These are phyloP conservation scores for Pogona vitticeps DNA, from an alignment of 2,113 vertebrate genomes.

Conservation along the genomic window DNA sequence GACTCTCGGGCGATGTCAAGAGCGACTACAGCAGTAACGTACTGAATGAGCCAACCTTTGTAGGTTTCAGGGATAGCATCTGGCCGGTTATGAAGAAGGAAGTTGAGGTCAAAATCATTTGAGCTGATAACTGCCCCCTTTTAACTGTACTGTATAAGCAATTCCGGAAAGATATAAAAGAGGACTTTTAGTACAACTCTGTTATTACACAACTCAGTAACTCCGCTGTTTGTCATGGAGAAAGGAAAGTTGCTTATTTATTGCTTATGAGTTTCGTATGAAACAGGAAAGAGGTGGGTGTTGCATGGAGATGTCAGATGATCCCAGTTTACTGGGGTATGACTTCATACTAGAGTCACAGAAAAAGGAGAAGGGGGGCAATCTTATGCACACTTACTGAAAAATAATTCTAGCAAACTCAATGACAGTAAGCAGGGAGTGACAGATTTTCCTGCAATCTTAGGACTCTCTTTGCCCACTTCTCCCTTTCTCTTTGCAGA, in stretches of 20 bases:
- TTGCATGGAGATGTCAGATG: not conserved
- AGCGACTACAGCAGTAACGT: not conserved
- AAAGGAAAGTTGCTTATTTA: not conserved
- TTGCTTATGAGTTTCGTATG: not conserved
- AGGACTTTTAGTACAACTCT: not conserved
- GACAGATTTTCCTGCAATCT: too few species aligned
- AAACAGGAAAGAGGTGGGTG: not conserved
- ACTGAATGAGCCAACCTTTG: not conserved
- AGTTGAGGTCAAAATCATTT: not conserved
- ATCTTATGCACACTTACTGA: not conserved
- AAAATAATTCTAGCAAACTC: not conserved
- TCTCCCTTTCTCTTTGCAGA: not conserved
- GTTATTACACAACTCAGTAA: not conserved
- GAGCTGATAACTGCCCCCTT: not conserved
- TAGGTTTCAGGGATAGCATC: not conserved
- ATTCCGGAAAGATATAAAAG: not conserved
- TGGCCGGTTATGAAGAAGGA: conserved; percentile 1
- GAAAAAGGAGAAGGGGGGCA: not conserved
- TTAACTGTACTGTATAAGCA: not conserved
- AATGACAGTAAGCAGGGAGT: not conserved
- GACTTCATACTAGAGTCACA: not conserved
- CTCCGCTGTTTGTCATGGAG: not conserved
- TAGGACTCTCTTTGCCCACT: not conserved
- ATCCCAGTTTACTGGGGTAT: not conserved
- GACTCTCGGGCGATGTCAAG: not conserved